Conservation (phyloP, 2,797 vertebrate genomes). For the Masticophis lateralis region DNA sequence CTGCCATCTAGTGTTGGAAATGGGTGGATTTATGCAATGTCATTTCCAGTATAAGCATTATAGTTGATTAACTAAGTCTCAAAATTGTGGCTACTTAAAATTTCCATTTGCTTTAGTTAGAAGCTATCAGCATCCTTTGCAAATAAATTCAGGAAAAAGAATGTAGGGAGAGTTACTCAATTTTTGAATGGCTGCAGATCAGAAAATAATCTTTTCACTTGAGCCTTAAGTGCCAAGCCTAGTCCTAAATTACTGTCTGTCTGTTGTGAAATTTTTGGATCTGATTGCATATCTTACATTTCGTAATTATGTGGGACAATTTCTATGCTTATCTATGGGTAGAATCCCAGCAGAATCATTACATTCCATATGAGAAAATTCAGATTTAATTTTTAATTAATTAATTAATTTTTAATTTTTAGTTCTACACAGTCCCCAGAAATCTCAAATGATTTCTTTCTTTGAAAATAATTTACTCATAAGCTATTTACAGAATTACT, state of each 20-base stretch:
- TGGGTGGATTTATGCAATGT: not conserved
- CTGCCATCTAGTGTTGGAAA: conserved; percentile 25
- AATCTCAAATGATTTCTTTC: not conserved
- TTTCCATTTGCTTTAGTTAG: not conserved
- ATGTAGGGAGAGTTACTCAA: not conserved
- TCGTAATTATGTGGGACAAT: not conserved
- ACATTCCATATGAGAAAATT: not conserved
- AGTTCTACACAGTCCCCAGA: not conserved
- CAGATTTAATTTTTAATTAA: not conserved
- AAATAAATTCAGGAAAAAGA: not conserved
- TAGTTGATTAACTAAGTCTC: not conserved
- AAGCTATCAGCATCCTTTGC: not conserved
- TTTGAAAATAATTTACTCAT: not conserved
- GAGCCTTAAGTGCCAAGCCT: not conserved
- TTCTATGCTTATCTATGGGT: not conserved
- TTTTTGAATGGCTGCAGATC: not conserved
- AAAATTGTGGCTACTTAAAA: not conserved
- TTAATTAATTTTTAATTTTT: not conserved
- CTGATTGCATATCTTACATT: not conserved
- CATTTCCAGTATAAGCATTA: not conserved
- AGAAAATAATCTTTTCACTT: not conserved
- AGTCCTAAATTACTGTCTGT: not conserved
- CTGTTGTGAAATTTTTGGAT: too few relatives aligned
- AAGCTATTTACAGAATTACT: not conserved
- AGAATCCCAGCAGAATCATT: not conserved